Conservation (phyloP, 2,113 vertebrate genomes). For the Alouatta palliata region DNA sequence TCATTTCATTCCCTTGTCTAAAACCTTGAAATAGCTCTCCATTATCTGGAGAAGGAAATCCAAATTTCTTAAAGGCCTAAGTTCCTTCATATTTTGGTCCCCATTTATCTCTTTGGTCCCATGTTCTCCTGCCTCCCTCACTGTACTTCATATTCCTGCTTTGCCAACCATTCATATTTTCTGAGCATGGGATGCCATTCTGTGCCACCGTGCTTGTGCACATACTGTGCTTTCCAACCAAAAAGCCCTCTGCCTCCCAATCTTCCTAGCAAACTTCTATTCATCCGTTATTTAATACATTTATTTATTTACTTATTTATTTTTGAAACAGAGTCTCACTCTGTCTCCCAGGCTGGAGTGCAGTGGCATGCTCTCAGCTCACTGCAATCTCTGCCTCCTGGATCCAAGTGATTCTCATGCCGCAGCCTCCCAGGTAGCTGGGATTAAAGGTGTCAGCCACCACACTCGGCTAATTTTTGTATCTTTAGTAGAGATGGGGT, state of each 20-base stretch:
- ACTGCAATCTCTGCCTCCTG: too few species aligned
- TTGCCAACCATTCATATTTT: background rate
- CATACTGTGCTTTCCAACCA: background rate
- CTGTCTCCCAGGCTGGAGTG: too few species aligned
- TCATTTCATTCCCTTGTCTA: background rate
- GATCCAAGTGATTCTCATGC: too few species aligned
- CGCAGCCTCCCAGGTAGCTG: too few species aligned
- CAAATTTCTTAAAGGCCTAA: background rate
- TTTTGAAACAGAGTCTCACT: too few species aligned
- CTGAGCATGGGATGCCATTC: background rate
- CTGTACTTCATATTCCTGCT: background rate
- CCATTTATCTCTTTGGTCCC: background rate
- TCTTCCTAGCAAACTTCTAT: background rate
- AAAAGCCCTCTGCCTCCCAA: background rate
- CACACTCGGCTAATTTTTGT: too few species aligned
- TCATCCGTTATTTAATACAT: background rate
- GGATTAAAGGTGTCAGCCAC: too few species aligned
- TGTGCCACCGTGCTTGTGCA: too few species aligned
- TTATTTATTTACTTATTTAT: too few species aligned
- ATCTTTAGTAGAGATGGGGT: too few species aligned
- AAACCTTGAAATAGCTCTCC: background rate
- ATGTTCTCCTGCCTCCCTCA: background rate
- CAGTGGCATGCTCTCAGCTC: too few species aligned
- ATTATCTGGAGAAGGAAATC: background rate
- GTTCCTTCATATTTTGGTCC: background rate